Conservation (phyloP, 2,888 invertebrate genomes). For the Drosophila dives region DNA sequence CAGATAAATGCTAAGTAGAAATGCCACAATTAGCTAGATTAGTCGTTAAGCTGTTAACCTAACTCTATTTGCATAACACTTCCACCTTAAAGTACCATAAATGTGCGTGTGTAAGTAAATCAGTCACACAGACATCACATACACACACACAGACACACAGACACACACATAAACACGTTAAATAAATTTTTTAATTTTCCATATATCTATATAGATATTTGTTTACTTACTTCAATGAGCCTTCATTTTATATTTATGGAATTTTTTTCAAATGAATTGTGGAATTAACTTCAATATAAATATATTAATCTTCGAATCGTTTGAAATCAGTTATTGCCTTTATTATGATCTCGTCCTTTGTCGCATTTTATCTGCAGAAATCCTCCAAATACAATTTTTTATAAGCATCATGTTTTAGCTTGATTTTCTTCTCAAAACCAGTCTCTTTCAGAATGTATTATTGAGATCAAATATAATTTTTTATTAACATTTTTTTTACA, state of each 20-base stretch:
- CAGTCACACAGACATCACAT: neutral
- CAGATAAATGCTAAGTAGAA: conserved; percentile 13
- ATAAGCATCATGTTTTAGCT: conserved; percentile 2
- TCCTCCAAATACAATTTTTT: neutral
- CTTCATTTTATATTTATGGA: conserved; percentile 24
- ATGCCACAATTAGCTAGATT: neutral
- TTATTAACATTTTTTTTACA: conserved; percentile 39
- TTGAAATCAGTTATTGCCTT: conserved; percentile 10
- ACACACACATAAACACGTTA: neutral
- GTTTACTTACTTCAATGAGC: conserved; percentile 20
- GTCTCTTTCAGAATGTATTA: conserved; percentile 24
- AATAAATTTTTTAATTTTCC: conserved; percentile 17
- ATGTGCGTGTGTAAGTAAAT: neutral
- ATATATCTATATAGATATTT: conserved; percentile 8
- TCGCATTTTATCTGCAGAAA: neutral
- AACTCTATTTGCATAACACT: conserved; percentile 14
- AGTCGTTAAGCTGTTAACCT: conserved; percentile 12
- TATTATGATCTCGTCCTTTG: neutral
- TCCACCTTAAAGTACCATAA: conserved; percentile 29
- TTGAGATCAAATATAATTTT: conserved; percentile 16
- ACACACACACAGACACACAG: neutral
- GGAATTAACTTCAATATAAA: conserved; percentile 14
- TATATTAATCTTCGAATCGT: neutral
- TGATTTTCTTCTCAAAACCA: conserved; percentile 12
- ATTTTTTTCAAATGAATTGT: conserved; percentile 24